A percentile compares a stretch with the other conserved stretches of the same genome.
phyloP scores from a whole-genome alignment of 2,797 vertebrate genomes.

The Artibeus jamaicensis region DNA sequence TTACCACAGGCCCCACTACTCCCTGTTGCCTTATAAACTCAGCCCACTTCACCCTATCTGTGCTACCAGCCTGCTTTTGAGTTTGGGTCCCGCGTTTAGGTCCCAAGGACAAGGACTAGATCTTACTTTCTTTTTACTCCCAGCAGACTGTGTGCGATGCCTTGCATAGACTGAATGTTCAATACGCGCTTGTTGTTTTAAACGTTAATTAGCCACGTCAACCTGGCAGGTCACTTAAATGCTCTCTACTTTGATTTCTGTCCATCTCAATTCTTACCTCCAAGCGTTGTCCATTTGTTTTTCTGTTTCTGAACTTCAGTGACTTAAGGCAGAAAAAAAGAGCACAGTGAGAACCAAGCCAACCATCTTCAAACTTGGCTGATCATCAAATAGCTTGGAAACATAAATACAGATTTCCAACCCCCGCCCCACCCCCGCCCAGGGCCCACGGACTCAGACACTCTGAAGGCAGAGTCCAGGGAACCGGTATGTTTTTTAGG shows the following conservation, averaged over 20 bases:
- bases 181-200: neutral
- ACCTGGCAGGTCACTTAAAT: neutral
- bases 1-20: neutral
- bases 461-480: neutral
- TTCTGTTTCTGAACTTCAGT: neutral
- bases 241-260: neutral
- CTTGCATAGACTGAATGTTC: neutral
- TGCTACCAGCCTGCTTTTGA: neutral
- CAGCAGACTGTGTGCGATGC: neutral
- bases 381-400: neutral
- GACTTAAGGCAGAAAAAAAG: neutral
- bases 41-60: neutral
- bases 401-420: neutral
- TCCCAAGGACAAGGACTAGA: neutral
- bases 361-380: neutral
- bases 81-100: neutral
- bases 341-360: neutral
- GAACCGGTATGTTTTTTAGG: neutral
- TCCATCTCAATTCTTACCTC: neutral
- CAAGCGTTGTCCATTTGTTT: neutral
- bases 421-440: rapidly evolving
- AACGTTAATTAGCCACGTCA: neutral
- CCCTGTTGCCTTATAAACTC: neutral
- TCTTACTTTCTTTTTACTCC: neutral
- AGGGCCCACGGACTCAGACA: neutral